Conservation (phyloP, 2,113 vertebrate species). For the Corvus hawaiiensis region DNA sequence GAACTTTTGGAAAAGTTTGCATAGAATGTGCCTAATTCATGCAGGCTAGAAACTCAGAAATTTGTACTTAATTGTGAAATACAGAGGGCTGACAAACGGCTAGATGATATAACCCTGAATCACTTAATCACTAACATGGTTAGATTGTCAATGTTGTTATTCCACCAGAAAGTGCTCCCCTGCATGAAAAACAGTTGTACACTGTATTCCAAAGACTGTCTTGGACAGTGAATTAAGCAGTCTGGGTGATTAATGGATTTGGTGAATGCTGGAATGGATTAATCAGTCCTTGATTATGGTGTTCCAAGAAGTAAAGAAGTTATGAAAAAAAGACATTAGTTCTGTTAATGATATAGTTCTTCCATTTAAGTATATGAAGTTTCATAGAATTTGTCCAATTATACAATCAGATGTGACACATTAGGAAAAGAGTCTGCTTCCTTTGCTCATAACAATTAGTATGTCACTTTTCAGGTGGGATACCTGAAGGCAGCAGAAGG, state of each 20-base stretch:
- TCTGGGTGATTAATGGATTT: neutral
- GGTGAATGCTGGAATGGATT: neutral
- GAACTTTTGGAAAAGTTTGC: neutral
- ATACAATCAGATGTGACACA: neutral
- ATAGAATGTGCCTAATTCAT: neutral
- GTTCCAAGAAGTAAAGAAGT: neutral
- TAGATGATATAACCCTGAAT: neutral
- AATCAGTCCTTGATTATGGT: neutral
- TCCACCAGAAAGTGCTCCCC: neutral
- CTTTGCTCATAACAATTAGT: neutral
- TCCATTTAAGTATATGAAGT: neutral
- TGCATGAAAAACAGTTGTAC: constrained; percentile 7
- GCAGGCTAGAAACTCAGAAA: neutral
- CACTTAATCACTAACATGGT: neutral
- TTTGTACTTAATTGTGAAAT: neutral
- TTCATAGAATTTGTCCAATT: neutral
- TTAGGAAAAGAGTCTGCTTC: neutral
- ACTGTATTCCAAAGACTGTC: neutral
- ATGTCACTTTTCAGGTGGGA: neutral
- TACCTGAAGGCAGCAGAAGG: neutral
- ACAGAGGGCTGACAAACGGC: neutral
- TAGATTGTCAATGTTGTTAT: neutral
- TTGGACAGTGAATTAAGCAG: neutral
- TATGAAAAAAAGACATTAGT: neutral
- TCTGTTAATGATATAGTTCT: neutral